Base-by-base conservation (phyloP, 2,113 vertebrate species). In the Gnathonemus echidnorhynchus region DNA sequence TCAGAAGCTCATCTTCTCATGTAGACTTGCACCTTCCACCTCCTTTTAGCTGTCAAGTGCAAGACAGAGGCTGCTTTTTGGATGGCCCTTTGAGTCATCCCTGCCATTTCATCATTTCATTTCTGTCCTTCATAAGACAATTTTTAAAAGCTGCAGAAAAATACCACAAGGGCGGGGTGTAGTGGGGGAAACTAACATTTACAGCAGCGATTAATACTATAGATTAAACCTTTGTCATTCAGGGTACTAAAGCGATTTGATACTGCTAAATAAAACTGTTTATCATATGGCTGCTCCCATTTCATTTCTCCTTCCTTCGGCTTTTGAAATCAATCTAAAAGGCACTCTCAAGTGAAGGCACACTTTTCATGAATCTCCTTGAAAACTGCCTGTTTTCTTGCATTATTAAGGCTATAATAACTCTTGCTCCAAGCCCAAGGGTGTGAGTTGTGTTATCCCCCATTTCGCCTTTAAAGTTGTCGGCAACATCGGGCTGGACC, bases 231-330 rank as follows among this genome's bases (percentile, higher is more conserved):
- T 77, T 90, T 89, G 89, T 91, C 70, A n/a, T 7, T 66, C 39
- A 48, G 86, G 88, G 89, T 91, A 89, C 88, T 91, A 91, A 89
- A 56, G 89, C 85, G 88, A 93, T 92, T 85, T 42, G 87, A 90
- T 91, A 91, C 50, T 53, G 52, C 27, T 0, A 39, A 88, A 83
- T 92, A 92, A 89, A 89, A 87, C 86, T 58, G 10, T 6, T 50
- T 70, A 58, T 50, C 86, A 74, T 80, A 83, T n/a, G 50, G 88
- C 86, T 77, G 83, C 27, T 66, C 62, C 74, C 45, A 42, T 52
- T 83, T 91, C 90, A 91, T 91, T 91, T 91, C 87, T 42, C 87
- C 90, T 91, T 92, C 88, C 91, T 90, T 91, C 10, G 27, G 88
- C 66, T 80, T 90, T 80, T 88, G 91, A 91, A 91, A 70, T 85